Percentiles rank a stretch among this genome's conserved stretches.
Conservation (phyloP, 2,113 vertebrate genomes). For the Propithecus coquereli region DNA sequence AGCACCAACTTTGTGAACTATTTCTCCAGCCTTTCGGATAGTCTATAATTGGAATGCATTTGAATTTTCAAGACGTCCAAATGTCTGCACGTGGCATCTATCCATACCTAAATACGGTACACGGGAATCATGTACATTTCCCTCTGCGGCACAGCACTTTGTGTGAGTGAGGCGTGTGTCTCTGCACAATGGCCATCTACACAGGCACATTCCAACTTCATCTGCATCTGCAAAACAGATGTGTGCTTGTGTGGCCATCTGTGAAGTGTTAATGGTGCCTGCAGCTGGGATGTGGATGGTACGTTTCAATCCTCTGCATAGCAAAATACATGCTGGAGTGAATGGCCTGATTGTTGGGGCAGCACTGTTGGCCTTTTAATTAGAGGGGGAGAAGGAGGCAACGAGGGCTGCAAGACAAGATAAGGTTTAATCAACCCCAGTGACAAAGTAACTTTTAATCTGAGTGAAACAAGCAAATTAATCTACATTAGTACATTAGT, state of each 20-base stretch:
- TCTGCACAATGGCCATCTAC: neutral
- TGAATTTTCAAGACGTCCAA: neutral
- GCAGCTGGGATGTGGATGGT: constrained; percentile 72
- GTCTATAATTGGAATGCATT: neutral
- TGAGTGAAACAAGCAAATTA: neutral
- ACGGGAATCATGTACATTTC: neutral
- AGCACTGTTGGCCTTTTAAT: constrained; percentile 60
- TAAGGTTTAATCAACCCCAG: neutral
- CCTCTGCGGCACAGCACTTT: fast-evolving
- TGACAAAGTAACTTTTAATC: constrained; percentile 45
- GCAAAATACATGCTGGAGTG: constrained; percentile 50
- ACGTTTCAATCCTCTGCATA: constrained; percentile 63
- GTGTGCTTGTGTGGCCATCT: neutral
- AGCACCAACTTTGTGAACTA: neutral
- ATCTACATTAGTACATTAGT: neutral
- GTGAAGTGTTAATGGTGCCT: constrained; percentile 44
- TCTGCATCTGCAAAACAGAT: constrained; percentile 54
- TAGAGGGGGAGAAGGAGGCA: neutral
- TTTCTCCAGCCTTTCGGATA: neutral
- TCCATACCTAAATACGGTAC: neutral
- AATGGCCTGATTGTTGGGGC: constrained; percentile 69
- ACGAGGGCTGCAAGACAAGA: neutral
- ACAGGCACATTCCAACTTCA: neutral
- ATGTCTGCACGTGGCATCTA: neutral
- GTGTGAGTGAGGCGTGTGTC: neutral